phyloP scores from a whole-genome alignment of 1,140 invertebrate genomes.

The Pseudobourletiella spinata region DNA sequence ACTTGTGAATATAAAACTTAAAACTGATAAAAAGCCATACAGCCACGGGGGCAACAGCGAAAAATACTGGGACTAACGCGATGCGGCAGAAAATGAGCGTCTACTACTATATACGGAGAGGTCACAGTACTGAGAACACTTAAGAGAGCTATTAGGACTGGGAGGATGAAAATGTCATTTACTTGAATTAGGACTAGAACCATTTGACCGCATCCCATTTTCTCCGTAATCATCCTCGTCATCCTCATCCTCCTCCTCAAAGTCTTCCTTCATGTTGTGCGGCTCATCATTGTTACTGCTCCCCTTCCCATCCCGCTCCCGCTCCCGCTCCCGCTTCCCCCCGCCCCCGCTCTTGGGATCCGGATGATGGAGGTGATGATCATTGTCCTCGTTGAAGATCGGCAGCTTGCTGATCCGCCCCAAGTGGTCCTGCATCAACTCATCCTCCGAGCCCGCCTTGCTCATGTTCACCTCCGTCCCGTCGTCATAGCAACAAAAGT shows the following conservation, averaged over 20 bases:
- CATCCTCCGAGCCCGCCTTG: conserved; percentile 17
- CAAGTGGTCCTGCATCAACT: conserved; percentile 17
- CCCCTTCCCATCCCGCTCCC: neutral
- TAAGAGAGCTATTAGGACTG: too few species aligned
- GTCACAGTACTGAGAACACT: too few species aligned
- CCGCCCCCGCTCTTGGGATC: neutral
- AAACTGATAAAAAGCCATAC: too few species aligned
- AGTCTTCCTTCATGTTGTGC: neutral
- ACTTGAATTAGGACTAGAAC: conserved; percentile 13
- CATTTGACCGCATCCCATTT: conserved; percentile 10
- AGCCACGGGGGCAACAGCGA: too few species aligned
- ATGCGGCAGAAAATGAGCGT: too few species aligned
- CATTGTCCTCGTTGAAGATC: conserved; percentile 13
- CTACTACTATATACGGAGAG: too few species aligned
- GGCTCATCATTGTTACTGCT: neutral
- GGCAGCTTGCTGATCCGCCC: conserved; percentile 13
- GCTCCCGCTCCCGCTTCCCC: neutral
- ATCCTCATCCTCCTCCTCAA: conserved; percentile 7
- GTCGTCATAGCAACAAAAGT: conserved; percentile 36
- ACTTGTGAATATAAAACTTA: too few species aligned
- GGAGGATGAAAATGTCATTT: too few species aligned
- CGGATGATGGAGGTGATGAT: neutral
- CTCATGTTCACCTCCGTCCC: conserved; percentile 26
- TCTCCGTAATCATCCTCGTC: conserved; percentile 9
- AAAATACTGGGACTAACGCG: too few species aligned